A percentile compares a stretch with the other conserved stretches of the same genome.
Conservation (phyloP, 2,888 invertebrate species). For the Stenolophus ochropezus region DNA sequence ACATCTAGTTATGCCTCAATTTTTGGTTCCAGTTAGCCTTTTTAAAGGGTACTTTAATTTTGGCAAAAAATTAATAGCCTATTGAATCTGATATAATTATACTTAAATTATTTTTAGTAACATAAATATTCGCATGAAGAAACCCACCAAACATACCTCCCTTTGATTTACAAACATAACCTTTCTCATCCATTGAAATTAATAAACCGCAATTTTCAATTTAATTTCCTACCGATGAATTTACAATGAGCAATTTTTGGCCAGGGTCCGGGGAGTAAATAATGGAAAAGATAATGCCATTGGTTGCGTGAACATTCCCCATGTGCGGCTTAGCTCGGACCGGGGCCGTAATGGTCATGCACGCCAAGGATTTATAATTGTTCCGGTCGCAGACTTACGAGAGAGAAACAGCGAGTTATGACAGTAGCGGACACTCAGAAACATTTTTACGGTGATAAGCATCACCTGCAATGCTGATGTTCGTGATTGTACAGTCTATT, state of each 20-base stretch:
- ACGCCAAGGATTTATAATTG: slow-evolving; percentile 29
- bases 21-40: no score
- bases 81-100: no score
- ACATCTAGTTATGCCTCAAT: no score
- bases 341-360: neutral
- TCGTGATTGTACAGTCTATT: neutral
- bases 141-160: neutral
- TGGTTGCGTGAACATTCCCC: slow-evolving; percentile 12
- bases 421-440: slow-evolving; percentile 13
- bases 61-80: no score
- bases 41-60: no score
- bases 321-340: neutral
- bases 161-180: neutral
- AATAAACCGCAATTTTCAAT: slow-evolving; percentile 7
- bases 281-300: slow-evolving; percentile 17
- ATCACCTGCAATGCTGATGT: neutral
- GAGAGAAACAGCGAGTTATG: slow-evolving; percentile 15
- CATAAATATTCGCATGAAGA: no score
- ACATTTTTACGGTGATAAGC: neutral
- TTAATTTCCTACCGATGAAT: slow-evolving; percentile 19
- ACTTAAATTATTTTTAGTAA: no score
- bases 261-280: neutral
- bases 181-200: neutral
- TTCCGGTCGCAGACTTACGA: slow-evolving; percentile 20
- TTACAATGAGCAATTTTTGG: slow-evolving; percentile 4